These are phyloP conservation scores for Sitobion miscanthi DNA, from an alignment of 1,140 invertebrate species.

Conservation along the genomic window DNA sequence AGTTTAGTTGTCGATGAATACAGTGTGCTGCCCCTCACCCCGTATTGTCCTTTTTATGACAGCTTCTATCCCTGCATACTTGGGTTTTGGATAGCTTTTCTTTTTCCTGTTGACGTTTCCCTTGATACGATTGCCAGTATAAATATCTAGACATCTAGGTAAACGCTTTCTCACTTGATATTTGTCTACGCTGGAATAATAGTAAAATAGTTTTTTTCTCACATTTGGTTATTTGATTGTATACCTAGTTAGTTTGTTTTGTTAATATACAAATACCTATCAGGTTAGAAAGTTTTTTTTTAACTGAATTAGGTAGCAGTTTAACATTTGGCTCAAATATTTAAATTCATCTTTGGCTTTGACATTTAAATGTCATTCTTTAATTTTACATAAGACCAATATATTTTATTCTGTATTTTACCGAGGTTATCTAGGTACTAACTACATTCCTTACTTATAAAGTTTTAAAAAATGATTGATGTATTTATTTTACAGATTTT, in stretches of 20 bases:
- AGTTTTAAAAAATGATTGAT: not conserved
- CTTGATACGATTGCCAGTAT: not conserved
- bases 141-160: not conserved
- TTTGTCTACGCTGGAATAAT: not conserved
- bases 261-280: not conserved
- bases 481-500: not conserved
- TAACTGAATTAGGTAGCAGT: not conserved
- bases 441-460: not conserved
- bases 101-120: not conserved
- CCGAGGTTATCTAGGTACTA: not conserved
- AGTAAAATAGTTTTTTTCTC: not conserved
- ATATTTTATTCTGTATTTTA: not conserved
- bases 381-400: not conserved
- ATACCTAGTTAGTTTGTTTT: not conserved
- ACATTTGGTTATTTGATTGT: not conserved
- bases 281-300: not conserved
- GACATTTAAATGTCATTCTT: slow-evolving; percentile 15
- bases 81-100: not conserved
- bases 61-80: not conserved
- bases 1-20: not conserved
- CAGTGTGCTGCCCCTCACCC: not conserved
- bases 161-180: not conserved
- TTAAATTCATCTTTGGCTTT: not conserved
- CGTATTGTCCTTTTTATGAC: not conserved
- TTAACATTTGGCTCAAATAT: not conserved